Conservation (phyloP, 2,113 vertebrate species). For the Indicator indicator region DNA sequence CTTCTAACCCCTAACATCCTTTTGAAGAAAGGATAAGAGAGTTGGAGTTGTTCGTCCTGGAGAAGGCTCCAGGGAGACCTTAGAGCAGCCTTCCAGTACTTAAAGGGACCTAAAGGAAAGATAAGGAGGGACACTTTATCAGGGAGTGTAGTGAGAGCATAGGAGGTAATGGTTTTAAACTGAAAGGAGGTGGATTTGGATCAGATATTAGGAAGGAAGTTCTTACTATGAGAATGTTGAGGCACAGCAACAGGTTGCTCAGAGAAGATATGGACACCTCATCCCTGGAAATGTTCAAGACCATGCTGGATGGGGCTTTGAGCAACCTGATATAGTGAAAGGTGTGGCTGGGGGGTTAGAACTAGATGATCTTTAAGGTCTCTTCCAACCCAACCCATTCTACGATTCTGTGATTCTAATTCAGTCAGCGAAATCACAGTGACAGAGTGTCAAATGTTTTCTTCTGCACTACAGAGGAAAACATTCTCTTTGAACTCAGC, state of each 20-base stretch:
- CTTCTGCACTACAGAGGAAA: constrained; percentile 44
- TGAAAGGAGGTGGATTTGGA: neutral
- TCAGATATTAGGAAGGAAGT: neutral
- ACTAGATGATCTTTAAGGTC: neutral
- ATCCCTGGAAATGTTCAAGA: neutral
- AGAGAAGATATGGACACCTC: neutral
- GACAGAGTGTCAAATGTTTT: constrained; percentile 33
- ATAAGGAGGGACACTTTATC: neutral
- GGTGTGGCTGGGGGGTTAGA: neutral
- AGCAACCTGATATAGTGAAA: neutral
- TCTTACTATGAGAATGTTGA: neutral
- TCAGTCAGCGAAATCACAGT: constrained; percentile 33
- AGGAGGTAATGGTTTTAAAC: neutral
- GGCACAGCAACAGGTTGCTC: neutral
- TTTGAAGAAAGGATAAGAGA: no score
- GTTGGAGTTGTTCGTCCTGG: neutral
- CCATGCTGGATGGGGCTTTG: neutral
- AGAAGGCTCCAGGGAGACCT: neutral
- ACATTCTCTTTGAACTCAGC: constrained; percentile 54
- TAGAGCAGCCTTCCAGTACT: no score
- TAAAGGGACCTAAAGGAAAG: neutral
- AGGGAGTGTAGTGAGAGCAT: no score
- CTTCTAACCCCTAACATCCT: no score
- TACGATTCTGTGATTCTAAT: neutral
- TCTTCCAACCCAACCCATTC: neutral